A percentile compares a stretch with the other conserved stretches of the same genome.
phyloP scores from a whole-genome alignment of 2,888 invertebrate genomes.

The Agonopterix alstromeriana region DNA sequence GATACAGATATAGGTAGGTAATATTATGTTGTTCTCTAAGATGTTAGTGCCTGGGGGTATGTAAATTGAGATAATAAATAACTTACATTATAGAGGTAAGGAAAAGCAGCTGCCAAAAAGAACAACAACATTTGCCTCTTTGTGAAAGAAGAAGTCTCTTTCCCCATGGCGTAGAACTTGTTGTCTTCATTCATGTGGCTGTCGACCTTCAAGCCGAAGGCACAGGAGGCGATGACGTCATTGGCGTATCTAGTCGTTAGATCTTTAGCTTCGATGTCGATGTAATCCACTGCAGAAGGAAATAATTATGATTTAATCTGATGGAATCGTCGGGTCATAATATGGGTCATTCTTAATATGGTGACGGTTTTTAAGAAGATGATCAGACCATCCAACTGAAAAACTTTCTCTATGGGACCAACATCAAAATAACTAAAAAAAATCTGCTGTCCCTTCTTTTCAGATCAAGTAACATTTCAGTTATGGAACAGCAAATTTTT shows the following conservation, averaged over 20 bases:
- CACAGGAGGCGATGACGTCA: slow-evolving; percentile 70
- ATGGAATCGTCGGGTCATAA: no score
- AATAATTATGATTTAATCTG: neutral
- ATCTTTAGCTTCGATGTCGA: slow-evolving; percentile 53
- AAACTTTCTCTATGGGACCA: no score
- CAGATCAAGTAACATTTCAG: no score
- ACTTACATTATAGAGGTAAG: slow-evolving; percentile 18
- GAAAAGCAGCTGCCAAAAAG: slow-evolving; percentile 13
- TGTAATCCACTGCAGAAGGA: slow-evolving; percentile 5
- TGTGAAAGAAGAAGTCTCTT: slow-evolving; percentile 37
- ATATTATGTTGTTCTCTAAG: no score
- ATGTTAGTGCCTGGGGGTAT: no score
- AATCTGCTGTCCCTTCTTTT: no score
- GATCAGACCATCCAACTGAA: no score
- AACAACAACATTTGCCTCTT: slow-evolving; percentile 18
- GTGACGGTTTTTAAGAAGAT: no score
- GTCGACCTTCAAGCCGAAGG: slow-evolving; percentile 69
- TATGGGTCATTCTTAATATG: no score
- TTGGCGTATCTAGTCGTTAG: slow-evolving; percentile 54
- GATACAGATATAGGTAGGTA: no score
- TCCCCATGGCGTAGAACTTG: slow-evolving; percentile 70
- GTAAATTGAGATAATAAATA: neutral
- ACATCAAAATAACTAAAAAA: no score
- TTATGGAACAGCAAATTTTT: no score
- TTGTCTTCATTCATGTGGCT: slow-evolving; percentile 67